These are phyloP conservation scores for Spea hammondii DNA, from an alignment of 2,797 vertebrate species.

Conservation along the genomic window DNA sequence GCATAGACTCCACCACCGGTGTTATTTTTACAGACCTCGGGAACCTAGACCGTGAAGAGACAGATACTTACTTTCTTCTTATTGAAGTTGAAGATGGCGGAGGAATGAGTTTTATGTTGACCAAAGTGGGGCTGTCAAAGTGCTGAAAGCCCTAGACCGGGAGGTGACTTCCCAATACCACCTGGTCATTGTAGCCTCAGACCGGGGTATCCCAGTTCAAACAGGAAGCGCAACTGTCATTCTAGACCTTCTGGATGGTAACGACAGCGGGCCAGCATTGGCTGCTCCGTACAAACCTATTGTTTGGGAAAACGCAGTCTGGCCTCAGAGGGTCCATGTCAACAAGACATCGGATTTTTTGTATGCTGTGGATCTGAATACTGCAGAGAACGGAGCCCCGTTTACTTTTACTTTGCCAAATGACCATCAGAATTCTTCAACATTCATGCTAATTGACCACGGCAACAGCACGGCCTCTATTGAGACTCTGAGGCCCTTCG, in stretches of 20 bases:
- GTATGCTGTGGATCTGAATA: too few species aligned
- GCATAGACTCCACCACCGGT: slow-evolving; percentile 75
- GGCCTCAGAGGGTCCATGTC: too few species aligned
- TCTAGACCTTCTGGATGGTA: slow-evolving; percentile 80
- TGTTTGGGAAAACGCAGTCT: slow-evolving; percentile 77
- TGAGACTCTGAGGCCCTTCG: too few species aligned
- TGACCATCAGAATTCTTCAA: too few species aligned
- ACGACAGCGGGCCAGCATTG: slow-evolving; percentile 84
- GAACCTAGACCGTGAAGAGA: slow-evolving; percentile 78
- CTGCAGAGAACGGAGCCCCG: too few species aligned
- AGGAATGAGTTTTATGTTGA: slow-evolving; percentile 81
- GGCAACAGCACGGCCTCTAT: too few species aligned
- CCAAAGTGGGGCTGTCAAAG: slow-evolving; percentile 72
- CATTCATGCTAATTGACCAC: too few species aligned
- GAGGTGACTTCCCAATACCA: slow-evolving; percentile 66
- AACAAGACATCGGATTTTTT: too few species aligned
- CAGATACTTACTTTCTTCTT: slow-evolving; percentile 69
- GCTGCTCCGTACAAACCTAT: slow-evolving; percentile 76
- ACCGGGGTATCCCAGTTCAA: slow-evolving; percentile 64
- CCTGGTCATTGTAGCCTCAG: slow-evolving; percentile 78
- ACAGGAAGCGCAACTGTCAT: slow-evolving; percentile 76
- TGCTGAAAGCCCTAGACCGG: slow-evolving; percentile 56
- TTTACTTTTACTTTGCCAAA: too few species aligned
- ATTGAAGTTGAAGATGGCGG: slow-evolving; percentile 86
- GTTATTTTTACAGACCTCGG: slow-evolving; percentile 72